phyloP scores from a whole-genome alignment of 2,113 vertebrate genomes.

The Sander vitreus region DNA sequence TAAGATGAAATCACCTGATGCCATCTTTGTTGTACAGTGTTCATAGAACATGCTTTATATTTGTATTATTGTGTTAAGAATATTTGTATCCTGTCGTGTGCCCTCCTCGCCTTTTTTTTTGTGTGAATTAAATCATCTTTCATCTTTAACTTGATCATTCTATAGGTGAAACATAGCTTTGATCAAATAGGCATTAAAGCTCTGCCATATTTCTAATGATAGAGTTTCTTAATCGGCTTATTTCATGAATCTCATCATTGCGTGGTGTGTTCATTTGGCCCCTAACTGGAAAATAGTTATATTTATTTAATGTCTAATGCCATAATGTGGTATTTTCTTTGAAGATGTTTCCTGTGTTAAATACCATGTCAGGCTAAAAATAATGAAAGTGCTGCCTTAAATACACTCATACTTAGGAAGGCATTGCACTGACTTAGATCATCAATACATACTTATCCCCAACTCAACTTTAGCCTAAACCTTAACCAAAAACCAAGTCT shows the following conservation, averaged over 20 bases:
- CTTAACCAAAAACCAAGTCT: no score
- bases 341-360: not conserved
- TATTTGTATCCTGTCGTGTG: not conserved
- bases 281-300: not conserved
- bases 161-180: not conserved
- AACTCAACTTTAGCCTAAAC: not conserved
- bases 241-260: conserved; percentile 8
- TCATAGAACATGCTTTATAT: not conserved
- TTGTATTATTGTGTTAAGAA: not conserved
- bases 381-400: not conserved
- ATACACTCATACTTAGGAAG: not conserved
- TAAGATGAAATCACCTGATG: conserved; percentile 26
- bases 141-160: not conserved
- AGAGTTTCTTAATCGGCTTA: conserved; percentile 29
- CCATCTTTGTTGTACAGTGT: not conserved
- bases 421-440: not conserved
- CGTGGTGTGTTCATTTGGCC: not conserved
- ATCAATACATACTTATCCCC: not conserved
- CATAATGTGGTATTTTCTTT: not conserved
- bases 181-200: conserved; percentile 6
- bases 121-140: not conserved
- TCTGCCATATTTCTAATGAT: conserved; percentile 1
- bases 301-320: not conserved
- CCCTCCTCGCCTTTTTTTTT: not conserved
- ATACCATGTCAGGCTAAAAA: not conserved